Evolutionary conservation across 2,113 vertebrate species (phyloP).

Genomic region (Podiceps cristatus): DNA sequence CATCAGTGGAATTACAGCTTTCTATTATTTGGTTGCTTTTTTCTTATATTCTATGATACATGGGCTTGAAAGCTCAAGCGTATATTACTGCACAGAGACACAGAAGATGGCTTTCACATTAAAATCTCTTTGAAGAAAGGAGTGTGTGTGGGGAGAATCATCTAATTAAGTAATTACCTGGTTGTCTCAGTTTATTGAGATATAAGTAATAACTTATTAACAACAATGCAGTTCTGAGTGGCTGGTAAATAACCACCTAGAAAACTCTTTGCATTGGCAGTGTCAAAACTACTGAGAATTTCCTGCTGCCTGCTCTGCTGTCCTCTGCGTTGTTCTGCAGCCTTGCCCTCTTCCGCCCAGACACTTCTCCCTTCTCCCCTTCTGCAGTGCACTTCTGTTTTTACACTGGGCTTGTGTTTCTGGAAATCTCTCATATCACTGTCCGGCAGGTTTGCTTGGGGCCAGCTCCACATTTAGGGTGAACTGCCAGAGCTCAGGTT

Average conservation of each 20-base stretch:
- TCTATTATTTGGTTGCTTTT: conserved; percentile 56
- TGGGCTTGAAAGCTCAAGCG: conserved; percentile 8
- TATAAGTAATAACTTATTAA: conserved; percentile 40
- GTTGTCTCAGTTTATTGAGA: conserved; percentile 34
- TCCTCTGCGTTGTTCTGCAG: neutral
- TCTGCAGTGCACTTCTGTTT: neutral
- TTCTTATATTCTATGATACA: conserved; percentile 13
- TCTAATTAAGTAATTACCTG: conserved; percentile 40
- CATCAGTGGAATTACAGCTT: conserved; percentile 52
- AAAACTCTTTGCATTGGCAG: neutral
- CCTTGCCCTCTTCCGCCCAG: neutral
- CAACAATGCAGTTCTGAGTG: neutral
- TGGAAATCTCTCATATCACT: neutral
- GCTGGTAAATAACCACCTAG: neutral
- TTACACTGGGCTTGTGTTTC: neutral
- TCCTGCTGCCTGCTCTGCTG: neutral
- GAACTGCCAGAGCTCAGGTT: neutral
- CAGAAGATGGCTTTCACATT: neutral
- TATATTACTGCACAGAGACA: neutral
- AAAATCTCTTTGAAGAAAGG: conserved; percentile 29
- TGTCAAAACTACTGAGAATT: neutral
- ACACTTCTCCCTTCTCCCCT: neutral
- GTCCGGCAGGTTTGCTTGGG: neutral
- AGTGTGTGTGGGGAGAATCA: neutral
- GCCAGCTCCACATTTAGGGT: neutral